Evolutionary conservation across 2,888 invertebrate species (phyloP), one percentile per base, ranked within the genome.

Genomic region (Harpagoxenus sublaevis): DNA sequence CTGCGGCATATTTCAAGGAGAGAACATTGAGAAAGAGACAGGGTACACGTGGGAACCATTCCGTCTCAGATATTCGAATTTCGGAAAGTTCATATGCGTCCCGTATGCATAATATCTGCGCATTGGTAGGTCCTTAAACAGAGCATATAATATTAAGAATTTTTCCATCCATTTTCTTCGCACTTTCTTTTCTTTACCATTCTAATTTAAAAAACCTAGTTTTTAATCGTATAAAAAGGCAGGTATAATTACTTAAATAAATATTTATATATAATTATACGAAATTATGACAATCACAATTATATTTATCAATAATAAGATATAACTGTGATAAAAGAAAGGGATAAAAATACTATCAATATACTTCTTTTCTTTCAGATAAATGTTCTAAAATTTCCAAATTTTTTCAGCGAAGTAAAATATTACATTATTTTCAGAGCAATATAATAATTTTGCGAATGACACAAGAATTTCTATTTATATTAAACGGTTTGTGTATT

Each of bases 61-160:
- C 45, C 9, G 18, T 39, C 10, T 60, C 35, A 39, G 79, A 81
- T 81, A 81, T 81, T 73, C 57, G 79, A 71, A 79, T 71, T 79
- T 79, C 48, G 48, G 48, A 73, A 73, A 81, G 73, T 81, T 81
- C 73, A 60, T 57, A 71, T 60, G 48, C 79, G 79, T 73, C 73
- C 79, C 35, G 73, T 81, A 81, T 81, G 79, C 55, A 81, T 81
- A 81, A 81, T 81, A 81, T 60, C 45, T 45, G 60, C 8, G 28
- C 73, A 71, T 79, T 28, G 35, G 18, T 23, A 18, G 48, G 3
- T 48, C 35, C 18, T 73, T 60, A 73, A 81, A 18, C 28, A 57
- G 35, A 60, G 2, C 57, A 45, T n/a, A 35, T 6, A 35, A 35
- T 9, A 12, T 81, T 39, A 39, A 81, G 18, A 10, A 71, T 79